A percentile compares a stretch with the other conserved stretches of the same genome.
Conservation (phyloP, 2,113 vertebrate genomes). For the Sinocyclocheilus anophthalmus region DNA sequence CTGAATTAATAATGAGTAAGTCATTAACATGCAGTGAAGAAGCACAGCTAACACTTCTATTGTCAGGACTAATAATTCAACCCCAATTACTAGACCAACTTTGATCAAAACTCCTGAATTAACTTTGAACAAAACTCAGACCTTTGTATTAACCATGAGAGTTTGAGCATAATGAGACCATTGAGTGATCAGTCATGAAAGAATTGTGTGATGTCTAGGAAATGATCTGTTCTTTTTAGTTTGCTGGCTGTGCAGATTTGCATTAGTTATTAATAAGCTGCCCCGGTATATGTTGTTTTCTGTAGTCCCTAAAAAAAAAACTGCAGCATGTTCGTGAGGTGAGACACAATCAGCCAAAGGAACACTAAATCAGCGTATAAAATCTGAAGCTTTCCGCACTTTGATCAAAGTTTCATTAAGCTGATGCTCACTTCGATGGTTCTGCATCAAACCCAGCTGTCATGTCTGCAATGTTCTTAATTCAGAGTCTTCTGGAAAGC, state of each 20-base stretch:
- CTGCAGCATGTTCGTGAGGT: constrained; percentile 12
- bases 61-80: constrained; percentile 5
- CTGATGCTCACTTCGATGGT: constrained; percentile 37
- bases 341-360: constrained; percentile 24
- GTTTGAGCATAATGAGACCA: constrained; percentile 28
- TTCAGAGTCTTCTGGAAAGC: background rate
- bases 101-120: constrained; percentile 23
- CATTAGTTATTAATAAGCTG: constrained; percentile 25
- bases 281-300: background rate
- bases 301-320: constrained; percentile 9
- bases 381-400: constrained; percentile 38
- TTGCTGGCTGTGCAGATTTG: background rate
- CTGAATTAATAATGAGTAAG: constrained; percentile 1
- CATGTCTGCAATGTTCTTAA: constrained; percentile 20
- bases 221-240: constrained; percentile 7
- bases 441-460: constrained; percentile 45
- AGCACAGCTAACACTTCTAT: background rate
- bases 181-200: constrained; percentile 16
- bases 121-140: constrained; percentile 22
- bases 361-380: constrained; percentile 28
- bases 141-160: background rate
- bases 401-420: constrained; percentile 56
- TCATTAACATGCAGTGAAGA: constrained; percentile 16
- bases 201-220: constrained; percentile 18
- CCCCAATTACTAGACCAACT: constrained; percentile 30